Evolutionary conservation across 2,888 invertebrate species (phyloP), one percentile per base, ranked within the genome.

Genomic region (Cryptocephalus primarius): DNA sequence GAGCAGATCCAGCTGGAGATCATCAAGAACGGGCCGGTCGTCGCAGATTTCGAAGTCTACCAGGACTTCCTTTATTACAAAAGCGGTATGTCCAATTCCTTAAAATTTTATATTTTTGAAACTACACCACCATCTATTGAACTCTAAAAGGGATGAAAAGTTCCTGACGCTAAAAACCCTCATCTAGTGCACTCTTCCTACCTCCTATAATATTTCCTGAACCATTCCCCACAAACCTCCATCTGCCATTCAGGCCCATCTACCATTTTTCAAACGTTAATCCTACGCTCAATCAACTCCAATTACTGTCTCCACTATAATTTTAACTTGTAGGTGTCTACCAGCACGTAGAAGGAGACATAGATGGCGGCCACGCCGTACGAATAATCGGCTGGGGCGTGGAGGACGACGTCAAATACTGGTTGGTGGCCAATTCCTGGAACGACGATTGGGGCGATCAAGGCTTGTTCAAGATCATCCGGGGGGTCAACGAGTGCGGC

Each of bases 351-450:
- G 73, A 76, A 45, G 73, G 76, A 45, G 89, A 90, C 8, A 72
- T 75, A n/a, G 74, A 70, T 3, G 93, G 91, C 32, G 88, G 88
- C 8, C 92, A 92, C 68, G 91, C 92, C 32, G 80, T 92, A 43
- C 86, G 85, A 63, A 82, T 93, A 43, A 68, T 92, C 39, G 92
- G 93, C n/a, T 94, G 90, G 88, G 93, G 93, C 38, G 80, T 78
- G 1, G 85, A 88, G 52, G 44, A 57, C 33, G 79, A 77, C 8
- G 77, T 75, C 45, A 83, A 85, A 40, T 94, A 91, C 68, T 94
- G 93, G 93, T 77, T 90, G 33, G 79, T 89, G 57, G 89, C 88
- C 44, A 94, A 94, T 73, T 90, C 89, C 0, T 94, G 93, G 93
- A 93, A 94, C 72, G 75, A 77, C 1, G 92, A 93, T 67, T 94